Evolutionary conservation across 2,113 vertebrate species (phyloP), one percentile per base, ranked within the genome.

Genomic region (Prolemur simus): DNA sequence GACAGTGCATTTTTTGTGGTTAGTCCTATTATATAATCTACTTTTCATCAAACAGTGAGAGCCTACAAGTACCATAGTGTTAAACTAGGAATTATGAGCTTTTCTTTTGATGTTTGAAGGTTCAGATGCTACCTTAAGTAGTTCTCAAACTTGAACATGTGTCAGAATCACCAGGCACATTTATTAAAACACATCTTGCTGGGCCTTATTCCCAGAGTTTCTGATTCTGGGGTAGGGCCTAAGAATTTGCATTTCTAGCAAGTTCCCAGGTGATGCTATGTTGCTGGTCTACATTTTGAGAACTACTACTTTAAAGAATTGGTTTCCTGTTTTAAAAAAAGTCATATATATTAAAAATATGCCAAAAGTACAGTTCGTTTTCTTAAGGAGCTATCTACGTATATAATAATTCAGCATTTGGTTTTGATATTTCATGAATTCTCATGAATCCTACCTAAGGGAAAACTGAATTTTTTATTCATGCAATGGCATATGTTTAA

Each of bases 401-500:
- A 54, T 18, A 54, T 54, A 54, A 54, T 54, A 81, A 90, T 58
- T 71, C 10, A 78, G 45, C 4, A 71, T 34, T 86, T 89, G 45
- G n/a, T 85, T 83, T 92, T 71, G 20, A 39, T 77, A 56, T 39
- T 29, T 76, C 20, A 29, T 25, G 68, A n/a, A 66, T 86, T 83
- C 23, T 54, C 49, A 87, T 52, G n/a, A 87, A 32, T 83, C 25
- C 52, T 47, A 34, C 29, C 49, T n/a, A 74, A 92, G 52, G 81
- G 76, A 90, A 92, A 64, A 69, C 37, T 56, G 37, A 71, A 90
- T 37, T 66, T 94, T 95, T 86, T 83, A 87, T 86, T 90, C 52
- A 96, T 86, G 45, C 60, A 58, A 10, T 87, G 42, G 85, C 74
- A 89, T 85, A 69, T 15, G 5, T 82, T 96, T 95, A 94, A 88